Percentiles rank a stretch among this genome's conserved stretches.
Conservation (phyloP, 1,140 invertebrate species). For the Dreissena polymorpha region DNA sequence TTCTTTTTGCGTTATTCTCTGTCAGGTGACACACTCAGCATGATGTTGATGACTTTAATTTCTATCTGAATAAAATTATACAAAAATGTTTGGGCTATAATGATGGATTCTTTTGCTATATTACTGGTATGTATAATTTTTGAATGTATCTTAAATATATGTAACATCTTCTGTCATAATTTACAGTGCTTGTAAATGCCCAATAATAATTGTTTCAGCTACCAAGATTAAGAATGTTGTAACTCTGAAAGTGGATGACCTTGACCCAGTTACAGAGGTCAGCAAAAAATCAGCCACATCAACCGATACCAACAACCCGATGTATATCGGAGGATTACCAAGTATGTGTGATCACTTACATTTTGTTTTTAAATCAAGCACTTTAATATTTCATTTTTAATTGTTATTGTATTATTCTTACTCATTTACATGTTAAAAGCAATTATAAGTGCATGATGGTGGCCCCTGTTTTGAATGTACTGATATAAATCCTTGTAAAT, state of each 20-base stretch:
- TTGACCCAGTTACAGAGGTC: constrained; percentile 82
- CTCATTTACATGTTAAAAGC: neutral
- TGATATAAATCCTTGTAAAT: neutral
- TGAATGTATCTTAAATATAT: too few species aligned
- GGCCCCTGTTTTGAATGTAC: neutral
- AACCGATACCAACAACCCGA: constrained; percentile 90
- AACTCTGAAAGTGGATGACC: constrained; percentile 89
- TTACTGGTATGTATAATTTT: too few species aligned
- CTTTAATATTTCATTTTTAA: neutral
- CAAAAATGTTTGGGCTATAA: too few species aligned
- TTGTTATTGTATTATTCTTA: too few species aligned
- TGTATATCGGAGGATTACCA: constrained; percentile 94
- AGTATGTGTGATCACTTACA: constrained; percentile 63
- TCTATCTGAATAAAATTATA: too few species aligned
- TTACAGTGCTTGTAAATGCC: neutral
- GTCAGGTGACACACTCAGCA: too few species aligned
- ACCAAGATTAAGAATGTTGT: constrained; percentile 92
- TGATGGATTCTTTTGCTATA: too few species aligned
- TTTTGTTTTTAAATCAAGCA: neutral
- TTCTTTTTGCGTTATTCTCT: too few species aligned
- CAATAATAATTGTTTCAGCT: constrained; percentile 82
- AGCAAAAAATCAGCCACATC: constrained; percentile 84
- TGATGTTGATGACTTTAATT: too few species aligned
- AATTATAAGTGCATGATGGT: neutral
- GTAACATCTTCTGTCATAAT: neutral